Conservation (phyloP, 2,113 vertebrate genomes). For the Carettochelys insculpta region DNA sequence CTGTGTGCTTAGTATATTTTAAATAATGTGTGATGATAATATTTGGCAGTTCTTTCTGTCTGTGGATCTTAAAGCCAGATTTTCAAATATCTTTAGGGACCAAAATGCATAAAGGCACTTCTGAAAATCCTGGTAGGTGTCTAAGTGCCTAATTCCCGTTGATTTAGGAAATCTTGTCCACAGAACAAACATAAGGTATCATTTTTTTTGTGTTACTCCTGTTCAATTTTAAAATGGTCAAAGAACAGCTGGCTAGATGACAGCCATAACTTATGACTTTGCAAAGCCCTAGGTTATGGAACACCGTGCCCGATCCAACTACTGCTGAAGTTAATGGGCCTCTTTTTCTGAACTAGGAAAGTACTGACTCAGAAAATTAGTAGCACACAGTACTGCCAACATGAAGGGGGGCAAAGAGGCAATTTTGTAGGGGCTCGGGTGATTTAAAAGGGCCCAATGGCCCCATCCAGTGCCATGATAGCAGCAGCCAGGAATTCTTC, state of each 20-base stretch:
- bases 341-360: neutral
- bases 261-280: neutral
- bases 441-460: too few relatives aligned
- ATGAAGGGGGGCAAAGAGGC: too few relatives aligned
- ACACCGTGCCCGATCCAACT: conserved; percentile 1
- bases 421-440: too few relatives aligned
- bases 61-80: neutral
- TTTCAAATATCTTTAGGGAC: neutral
- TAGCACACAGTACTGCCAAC: too few relatives aligned
- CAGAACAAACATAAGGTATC: neutral
- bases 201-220: neutral
- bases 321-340: neutral
- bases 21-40: neutral
- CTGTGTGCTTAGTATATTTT: neutral
- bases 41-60: neutral
- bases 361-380: neutral
- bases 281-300: neutral
- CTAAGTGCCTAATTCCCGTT: neutral
- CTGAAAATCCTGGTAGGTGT: neutral
- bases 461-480: too few relatives aligned
- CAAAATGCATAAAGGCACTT: neutral
- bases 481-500: too few relatives aligned
- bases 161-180: neutral
- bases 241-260: neutral
- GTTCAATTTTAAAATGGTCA: neutral